phyloP scores from a whole-genome alignment of 2,113 vertebrate species.

The Herpailurus yagouaroundi region DNA sequence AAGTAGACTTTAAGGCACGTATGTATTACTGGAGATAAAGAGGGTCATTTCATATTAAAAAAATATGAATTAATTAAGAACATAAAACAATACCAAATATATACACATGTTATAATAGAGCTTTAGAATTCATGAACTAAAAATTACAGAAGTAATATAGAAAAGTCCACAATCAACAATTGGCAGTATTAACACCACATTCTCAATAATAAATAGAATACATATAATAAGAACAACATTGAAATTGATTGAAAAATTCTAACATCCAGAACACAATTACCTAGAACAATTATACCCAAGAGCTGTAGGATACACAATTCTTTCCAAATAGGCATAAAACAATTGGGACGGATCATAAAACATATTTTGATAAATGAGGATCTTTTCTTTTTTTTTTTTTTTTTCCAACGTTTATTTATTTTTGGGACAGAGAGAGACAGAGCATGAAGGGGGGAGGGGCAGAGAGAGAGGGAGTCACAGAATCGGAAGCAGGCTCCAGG shows the following conservation, averaged over 20 bases:
- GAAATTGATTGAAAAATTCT: background rate
- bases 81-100: background rate
- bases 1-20: background rate
- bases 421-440: no score
- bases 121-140: background rate
- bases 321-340: background rate
- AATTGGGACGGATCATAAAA: background rate
- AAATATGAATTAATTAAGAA: background rate
- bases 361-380: background rate
- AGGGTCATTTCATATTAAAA: background rate
- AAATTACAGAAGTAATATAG: background rate
- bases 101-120: background rate
- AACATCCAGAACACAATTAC: background rate
- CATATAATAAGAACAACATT: background rate
- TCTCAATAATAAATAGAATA: background rate
- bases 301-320: background rate
- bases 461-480: no score
- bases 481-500: no score
- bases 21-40: background rate
- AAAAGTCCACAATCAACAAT: background rate
- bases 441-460: no score
- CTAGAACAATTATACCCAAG: background rate
- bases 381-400: background rate
- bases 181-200: background rate
- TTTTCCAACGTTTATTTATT: no score